Conservation (phyloP, 2,797 vertebrate genomes). For the Aplochiton taeniatus region DNA sequence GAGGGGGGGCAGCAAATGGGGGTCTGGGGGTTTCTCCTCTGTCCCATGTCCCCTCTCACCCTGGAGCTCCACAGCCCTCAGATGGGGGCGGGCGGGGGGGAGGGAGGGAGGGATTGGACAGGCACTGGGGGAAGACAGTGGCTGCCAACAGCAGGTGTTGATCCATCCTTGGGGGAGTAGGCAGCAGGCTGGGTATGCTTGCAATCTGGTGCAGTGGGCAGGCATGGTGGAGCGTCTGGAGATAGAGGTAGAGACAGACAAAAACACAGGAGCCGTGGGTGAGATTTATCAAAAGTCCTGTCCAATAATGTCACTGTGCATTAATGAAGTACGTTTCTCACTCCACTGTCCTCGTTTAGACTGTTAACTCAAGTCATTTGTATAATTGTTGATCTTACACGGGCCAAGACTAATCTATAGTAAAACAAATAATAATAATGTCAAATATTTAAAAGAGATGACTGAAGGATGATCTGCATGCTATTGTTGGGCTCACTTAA, state of each 20-base stretch:
- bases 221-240: constrained; percentile 79
- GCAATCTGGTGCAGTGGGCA: constrained; percentile 78
- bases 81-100: constrained; percentile 63
- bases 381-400: no score
- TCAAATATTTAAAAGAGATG: no score
- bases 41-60: constrained; percentile 81
- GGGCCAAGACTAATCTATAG: no score
- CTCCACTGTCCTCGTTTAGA: no score
- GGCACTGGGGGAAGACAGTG: constrained; percentile 35
- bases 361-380: no score
- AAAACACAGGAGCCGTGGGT: constrained; percentile 1
- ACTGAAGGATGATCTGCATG: no score
- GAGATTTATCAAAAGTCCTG: no score
- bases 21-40: constrained; percentile 25
- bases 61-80: constrained; percentile 58
- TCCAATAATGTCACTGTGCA: no score
- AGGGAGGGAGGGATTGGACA: constrained; percentile 14
- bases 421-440: no score
- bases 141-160: constrained; percentile 89
- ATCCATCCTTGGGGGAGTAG: constrained; percentile 83
- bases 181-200: constrained; percentile 85
- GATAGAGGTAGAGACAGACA: constrained; percentile 41
- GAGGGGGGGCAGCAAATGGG: constrained; percentile 44
- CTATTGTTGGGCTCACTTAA: no score
- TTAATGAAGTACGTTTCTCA: no score